Percentiles rank a stretch among this genome's conserved stretches.
phyloP scores from a whole-genome alignment of 92 coral and sea anemone species.

The Epizoanthus scotinus region DNA sequence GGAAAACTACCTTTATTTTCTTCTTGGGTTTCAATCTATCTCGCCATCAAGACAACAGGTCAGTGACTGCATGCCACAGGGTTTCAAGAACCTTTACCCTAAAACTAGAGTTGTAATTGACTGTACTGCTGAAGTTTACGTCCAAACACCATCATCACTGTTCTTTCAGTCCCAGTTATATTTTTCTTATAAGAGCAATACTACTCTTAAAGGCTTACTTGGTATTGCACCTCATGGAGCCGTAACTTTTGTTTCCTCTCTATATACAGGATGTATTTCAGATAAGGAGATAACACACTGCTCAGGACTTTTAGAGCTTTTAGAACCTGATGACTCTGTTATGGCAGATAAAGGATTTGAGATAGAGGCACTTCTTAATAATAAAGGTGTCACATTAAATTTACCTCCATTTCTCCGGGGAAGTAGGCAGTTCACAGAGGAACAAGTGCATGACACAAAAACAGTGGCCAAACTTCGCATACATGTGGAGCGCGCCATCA shows the following conservation, averaged over 20 bases:
- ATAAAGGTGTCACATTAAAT: too few species aligned
- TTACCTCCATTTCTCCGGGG: too few species aligned
- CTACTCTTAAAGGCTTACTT: conserved; percentile 15
- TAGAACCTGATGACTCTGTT: too few species aligned
- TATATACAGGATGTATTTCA: conserved; percentile 14
- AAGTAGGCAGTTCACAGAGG: neutral
- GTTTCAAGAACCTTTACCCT: conserved; percentile 2
- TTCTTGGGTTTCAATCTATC: conserved; percentile 11
- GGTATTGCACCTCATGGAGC: conserved; percentile 27
- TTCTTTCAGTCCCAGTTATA: conserved; percentile 17
- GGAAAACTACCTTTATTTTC: neutral
- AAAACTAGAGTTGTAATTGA: conserved; percentile 25
- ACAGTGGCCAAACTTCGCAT: conserved; percentile 19
- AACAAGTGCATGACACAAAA: conserved; percentile 12
- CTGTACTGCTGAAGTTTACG: conserved; percentile 19
- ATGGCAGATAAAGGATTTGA: too few species aligned
- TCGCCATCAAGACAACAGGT: conserved; percentile 12
- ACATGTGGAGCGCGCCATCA: conserved; percentile 38
- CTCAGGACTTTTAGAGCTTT: too few species aligned
- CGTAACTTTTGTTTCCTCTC: conserved; percentile 14
- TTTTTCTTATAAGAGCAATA: conserved; percentile 22
- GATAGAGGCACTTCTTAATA: too few species aligned
- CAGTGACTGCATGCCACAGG: conserved; percentile 8
- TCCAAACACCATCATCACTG: conserved; percentile 33
- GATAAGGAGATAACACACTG: neutral